Evolutionary conservation across 2,113 vertebrate species (phyloP).

Genomic region (Astatotilapia flaviijosephi): DNA sequence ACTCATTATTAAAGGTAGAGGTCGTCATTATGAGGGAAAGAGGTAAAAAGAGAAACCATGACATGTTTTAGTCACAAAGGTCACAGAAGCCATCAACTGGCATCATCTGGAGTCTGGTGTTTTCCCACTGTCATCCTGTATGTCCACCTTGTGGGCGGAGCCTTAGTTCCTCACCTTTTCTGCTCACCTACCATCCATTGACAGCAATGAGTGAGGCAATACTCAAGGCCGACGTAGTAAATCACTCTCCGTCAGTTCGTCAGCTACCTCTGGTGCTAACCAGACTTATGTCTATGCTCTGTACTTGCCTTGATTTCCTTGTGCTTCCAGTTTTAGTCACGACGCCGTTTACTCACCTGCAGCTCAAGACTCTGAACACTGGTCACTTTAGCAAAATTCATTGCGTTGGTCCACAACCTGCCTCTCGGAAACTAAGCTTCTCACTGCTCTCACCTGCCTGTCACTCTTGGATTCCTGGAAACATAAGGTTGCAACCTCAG

Average conservation of each 20-base stretch:
- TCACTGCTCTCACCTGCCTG: background rate
- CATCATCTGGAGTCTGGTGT: background rate
- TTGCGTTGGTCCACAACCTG: background rate
- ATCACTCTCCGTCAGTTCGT: background rate
- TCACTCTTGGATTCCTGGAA: background rate
- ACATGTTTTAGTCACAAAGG: background rate
- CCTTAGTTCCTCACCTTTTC: background rate
- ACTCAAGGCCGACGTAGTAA: background rate
- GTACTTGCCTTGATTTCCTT: background rate
- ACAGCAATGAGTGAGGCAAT: rapidly evolving
- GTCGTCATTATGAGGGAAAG: background rate
- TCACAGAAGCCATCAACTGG: background rate
- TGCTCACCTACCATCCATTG: background rate
- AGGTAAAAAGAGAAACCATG: background rate
- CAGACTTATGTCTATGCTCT: background rate
- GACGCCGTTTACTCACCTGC: rapidly evolving
- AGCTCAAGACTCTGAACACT: background rate
- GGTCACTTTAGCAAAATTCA: background rate
- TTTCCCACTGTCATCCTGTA: background rate
- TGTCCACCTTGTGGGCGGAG: background rate
- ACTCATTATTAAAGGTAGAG: background rate
- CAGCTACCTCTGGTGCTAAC: background rate
- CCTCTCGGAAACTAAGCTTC: background rate
- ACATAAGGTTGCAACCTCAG: background rate
- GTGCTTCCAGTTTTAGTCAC: background rate